Evolutionary conservation across 2,888 invertebrate species (phyloP), one percentile per base, ranked within the genome.

Genomic region (Nesidiocoris tenuis): DNA sequence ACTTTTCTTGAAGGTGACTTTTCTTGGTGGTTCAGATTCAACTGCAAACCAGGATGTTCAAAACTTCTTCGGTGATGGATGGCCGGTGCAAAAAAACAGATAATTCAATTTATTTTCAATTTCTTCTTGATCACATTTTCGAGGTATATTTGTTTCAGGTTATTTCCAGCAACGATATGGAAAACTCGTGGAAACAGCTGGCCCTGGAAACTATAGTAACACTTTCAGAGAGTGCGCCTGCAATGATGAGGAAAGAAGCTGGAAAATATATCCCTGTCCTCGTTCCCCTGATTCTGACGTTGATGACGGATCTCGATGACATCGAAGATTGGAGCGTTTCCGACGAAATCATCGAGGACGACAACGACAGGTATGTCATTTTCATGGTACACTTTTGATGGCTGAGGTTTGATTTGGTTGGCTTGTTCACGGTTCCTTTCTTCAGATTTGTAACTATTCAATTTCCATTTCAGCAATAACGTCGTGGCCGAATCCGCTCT

Each of bases 401-500:
- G n/a, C n/a, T n/a, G n/a, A n/a, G n/a, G n/a, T n/a, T n/a, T n/a
- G n/a, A n/a, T n/a, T n/a, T n/a, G n/a, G n/a, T n/a, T n/a, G n/a
- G n/a, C n/a, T n/a, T n/a, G n/a, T n/a, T n/a, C n/a, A n/a, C n/a
- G n/a, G n/a, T n/a, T n/a, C n/a, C n/a, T n/a, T n/a, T n/a, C n/a
- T n/a, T n/a, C n/a, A n/a, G n/a, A n/a, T n/a, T n/a, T n/a, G n/a
- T n/a, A n/a, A n/a, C n/a, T n/a, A n/a, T n/a, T n/a, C n/a, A n/a
- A n/a, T 19, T 70, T 74, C 39, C 75, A 55, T 83, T 85, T 76
- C 84, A 94, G 95, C 81, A 96, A 97, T 84, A 92, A 94, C 81
- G 94, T 96, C 3, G 94, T 96, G 64, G 99, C 96, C 0, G 99
- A 99, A 84, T 95, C 96, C 21, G 95, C 97, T 5, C 86, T 99